phyloP scores from a whole-genome alignment of 2,888 invertebrate genomes.

The Sphinx pinastri region DNA sequence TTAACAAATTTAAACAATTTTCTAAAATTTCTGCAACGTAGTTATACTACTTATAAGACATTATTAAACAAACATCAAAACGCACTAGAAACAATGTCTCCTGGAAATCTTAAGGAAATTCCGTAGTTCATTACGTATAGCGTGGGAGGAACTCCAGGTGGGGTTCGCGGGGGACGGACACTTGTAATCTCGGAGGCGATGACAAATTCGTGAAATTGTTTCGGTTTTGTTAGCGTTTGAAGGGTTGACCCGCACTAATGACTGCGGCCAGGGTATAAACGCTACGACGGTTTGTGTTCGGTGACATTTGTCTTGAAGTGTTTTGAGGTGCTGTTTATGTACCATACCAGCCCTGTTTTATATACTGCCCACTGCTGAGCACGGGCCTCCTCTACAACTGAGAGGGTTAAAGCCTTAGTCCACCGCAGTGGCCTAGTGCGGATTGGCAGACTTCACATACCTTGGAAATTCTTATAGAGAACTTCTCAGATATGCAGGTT shows the following conservation, averaged over 20 bases:
- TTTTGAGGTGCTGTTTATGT: neutral
- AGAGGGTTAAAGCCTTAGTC: no score
- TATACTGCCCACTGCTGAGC: no score
- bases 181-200: slow-evolving; percentile 36
- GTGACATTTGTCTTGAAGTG: neutral
- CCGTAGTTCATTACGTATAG: slow-evolving; percentile 3
- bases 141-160: neutral
- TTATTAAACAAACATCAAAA: neutral
- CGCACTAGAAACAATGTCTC: slow-evolving; percentile 5
- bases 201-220: slow-evolving; percentile 44
- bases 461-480: no score
- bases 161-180: neutral
- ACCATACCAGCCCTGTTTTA: no score
- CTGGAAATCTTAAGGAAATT: slow-evolving; percentile 8
- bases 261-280: slow-evolving; percentile 32
- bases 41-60: neutral
- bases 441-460: no score
- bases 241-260: slow-evolving; percentile 43
- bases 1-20: no score
- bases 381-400: no score
- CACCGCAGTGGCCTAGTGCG: no score
- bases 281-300: neutral
- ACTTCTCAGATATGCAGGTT: no score
- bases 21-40: no score
- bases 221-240: slow-evolving; percentile 45